Evolutionary conservation across 2,797 vertebrate genomes (phyloP), one percentile per base, ranked within the genome.

Genomic region (Antrozous pallidus): DNA sequence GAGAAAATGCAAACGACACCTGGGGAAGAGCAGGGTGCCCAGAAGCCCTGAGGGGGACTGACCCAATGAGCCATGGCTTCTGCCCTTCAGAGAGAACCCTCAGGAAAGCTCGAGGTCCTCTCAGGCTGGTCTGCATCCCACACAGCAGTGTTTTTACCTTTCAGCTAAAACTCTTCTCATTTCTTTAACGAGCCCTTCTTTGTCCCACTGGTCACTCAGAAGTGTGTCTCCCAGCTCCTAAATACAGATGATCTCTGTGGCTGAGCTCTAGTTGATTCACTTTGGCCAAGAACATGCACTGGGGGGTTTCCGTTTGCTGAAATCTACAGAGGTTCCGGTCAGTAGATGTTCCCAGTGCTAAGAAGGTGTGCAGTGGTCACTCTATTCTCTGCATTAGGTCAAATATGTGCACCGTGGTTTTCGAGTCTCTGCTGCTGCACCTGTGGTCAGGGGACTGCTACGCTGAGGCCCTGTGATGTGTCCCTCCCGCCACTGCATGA

Each of bases 401-500:
- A 7, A 20, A 16, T 3, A 31, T 10, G 56, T 38, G 20, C 33
- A 1, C 10, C 6, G 6, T 38, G 17, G 61, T n/a, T 7, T 38
- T 17, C 17, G 3, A 26, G 14, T 16, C 61, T 22, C 14, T 1
- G 26, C 77, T 1, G 5, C 45, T 47, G 22, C 33, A 8, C 0
- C 2, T 10, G 8, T 4, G 20, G 73, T 1, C 3, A 5, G 56
- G 31, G 38, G 9, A 31, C 42, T 2, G 33, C 18, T 5, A 42
- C 2, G 61, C 45, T 45, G 54, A 78, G 63, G 20, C 13, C 61
- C 36, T 0, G 18, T 14, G 36, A 47, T 12, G 13, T 11, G 11
- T 8, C 38, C 4, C 0, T 36, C 16, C 47, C 45, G 12, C 26
- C 26, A 13, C 56, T 6, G 82, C 45, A 0, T n/a, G 5, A 65